Evolutionary conservation across 2,113 vertebrate species (phyloP).

Genomic region (Nothocercus julius): DNA sequence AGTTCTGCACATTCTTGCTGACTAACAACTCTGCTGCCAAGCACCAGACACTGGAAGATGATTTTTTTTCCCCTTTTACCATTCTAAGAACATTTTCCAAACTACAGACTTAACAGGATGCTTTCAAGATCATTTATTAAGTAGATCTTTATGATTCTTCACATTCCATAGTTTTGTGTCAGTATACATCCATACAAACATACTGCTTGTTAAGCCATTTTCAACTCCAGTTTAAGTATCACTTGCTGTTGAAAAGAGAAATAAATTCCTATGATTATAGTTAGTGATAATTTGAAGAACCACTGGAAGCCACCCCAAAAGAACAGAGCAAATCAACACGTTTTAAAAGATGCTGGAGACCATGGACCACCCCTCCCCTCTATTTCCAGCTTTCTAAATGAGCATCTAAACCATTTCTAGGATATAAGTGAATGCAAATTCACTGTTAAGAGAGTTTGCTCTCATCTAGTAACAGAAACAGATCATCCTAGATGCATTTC

Average conservation of each 20-base stretch:
- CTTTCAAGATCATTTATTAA: slow-evolving; percentile 7
- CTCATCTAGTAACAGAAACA: background rate
- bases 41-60: background rate
- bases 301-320: background rate
- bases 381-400: background rate
- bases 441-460: fast-evolving
- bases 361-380: background rate
- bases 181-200: background rate
- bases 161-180: background rate
- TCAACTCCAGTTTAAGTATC: background rate
- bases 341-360: background rate
- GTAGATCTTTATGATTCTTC: background rate
- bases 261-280: background rate
- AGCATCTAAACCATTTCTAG: background rate
- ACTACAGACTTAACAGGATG: background rate
- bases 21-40: slow-evolving; percentile 59
- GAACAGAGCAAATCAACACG: background rate
- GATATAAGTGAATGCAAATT: background rate
- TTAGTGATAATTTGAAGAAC: background rate
- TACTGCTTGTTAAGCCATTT: background rate
- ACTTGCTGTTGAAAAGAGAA: background rate
- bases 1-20: slow-evolving; percentile 58
- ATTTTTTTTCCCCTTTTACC: background rate
- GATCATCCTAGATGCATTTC: background rate
- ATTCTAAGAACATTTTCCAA: slow-evolving; percentile 47